Conservation (phyloP, 2,797 vertebrate genomes). For the Taeniopygia guttata region DNA sequence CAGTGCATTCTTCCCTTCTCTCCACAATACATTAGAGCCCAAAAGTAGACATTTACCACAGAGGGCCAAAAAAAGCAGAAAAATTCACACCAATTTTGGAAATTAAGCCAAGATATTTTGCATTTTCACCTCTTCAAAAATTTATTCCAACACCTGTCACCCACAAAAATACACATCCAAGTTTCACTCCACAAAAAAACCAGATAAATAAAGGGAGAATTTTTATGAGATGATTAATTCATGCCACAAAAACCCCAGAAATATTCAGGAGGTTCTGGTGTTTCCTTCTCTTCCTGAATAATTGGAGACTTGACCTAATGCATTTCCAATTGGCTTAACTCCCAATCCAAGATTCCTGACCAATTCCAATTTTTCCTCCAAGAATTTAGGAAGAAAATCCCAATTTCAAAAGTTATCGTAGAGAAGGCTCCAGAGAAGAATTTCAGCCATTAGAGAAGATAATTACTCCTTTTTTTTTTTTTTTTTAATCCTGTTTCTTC, state of each 20-base stretch:
- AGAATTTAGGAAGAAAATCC: neutral
- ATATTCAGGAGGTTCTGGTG: neutral
- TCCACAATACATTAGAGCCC: neutral
- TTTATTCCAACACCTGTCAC: neutral
- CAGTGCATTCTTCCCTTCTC: neutral
- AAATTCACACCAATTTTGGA: neutral
- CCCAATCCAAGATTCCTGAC: neutral
- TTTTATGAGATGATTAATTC: neutral
- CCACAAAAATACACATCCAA: neutral
- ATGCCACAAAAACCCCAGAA: neutral
- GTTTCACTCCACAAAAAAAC: neutral
- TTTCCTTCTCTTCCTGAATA: neutral
- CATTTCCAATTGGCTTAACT: neutral
- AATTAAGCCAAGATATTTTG: neutral
- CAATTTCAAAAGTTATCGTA: neutral
- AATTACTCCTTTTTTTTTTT: neutral
- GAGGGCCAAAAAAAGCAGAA: neutral
- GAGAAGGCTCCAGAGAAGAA: neutral
- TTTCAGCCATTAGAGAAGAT: neutral
- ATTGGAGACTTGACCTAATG: fast-evolving
- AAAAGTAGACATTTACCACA: neutral
- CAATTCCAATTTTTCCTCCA: neutral
- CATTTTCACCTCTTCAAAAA: neutral
- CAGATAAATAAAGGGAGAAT: neutral
- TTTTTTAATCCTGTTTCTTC: neutral